Base-by-base conservation (phyloP, 2,113 vertebrate species). In the Ameiurus melas region DNA sequence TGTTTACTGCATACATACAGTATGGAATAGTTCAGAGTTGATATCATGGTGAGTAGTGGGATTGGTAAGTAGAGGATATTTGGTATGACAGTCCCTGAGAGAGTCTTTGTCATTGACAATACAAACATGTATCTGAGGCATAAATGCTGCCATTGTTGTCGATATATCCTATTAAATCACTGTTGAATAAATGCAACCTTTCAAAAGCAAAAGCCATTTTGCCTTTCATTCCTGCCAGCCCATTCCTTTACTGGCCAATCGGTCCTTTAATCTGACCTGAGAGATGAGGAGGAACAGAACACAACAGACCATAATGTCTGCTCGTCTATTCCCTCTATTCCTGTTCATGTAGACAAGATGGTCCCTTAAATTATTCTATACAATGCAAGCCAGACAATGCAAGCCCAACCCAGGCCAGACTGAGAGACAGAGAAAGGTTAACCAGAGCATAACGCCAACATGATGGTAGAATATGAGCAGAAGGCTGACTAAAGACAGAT, bases 271-370 rank as follows among this genome's bases (percentile, higher is more conserved):
- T 60, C 70, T 36, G 47, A 77, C 64, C 82, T 83, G 30, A 89
- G 62, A 85, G 55, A 83, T 87, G 90, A 89, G 84, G 78, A 88
- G 33, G 86, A 86, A 66, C 64, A 85, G 73, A 88, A 88, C 53
- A 88, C 82, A 70, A 77, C 64, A 64, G n/a, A 33, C 64, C 75
- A 9, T 75, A 60, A 36, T 25, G 25, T 22, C 33, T 86, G 84
- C 47, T 77, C 80, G 87, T 83, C 73, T 0, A 36, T 68, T 89
- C 43, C 77, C 87, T 83, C 57, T 0, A 30, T 75, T 89, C 25
- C 78, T 60, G 81, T 36, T 78, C 85, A 78, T 73, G 73, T 19
- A 57, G 60, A 87, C 7, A 6, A 83, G 51, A 79, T 4, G 9
- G 57, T n/a, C 25, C 30, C 71, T 47, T 47, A 75, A 43, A 82